Conservation (phyloP, 2,797 vertebrate species). For the Crenuchus spilurus region DNA sequence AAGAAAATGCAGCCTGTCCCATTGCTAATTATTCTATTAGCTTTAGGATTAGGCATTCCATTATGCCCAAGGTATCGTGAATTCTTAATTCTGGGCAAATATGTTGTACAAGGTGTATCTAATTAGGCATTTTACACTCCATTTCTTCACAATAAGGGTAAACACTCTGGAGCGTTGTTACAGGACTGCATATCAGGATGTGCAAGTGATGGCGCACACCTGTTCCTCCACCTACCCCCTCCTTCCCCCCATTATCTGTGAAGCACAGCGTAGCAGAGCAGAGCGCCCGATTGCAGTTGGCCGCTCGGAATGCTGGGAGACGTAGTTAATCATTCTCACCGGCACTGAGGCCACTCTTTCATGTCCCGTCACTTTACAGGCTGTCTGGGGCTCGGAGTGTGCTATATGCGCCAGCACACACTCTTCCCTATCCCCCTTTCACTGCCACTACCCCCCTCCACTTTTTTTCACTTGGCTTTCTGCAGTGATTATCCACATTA, state of each 20-base stretch:
- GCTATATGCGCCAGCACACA: constrained; percentile 6
- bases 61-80: constrained; percentile 48
- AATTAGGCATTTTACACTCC: constrained; percentile 58
- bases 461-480: constrained; percentile 38
- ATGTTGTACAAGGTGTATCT: constrained; percentile 55
- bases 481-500: constrained; percentile 71
- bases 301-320: constrained; percentile 38
- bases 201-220: constrained; percentile 43
- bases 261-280: constrained; percentile 49
- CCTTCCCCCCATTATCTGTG: constrained; percentile 24
- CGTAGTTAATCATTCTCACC: constrained; percentile 56
- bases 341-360: constrained; percentile 35
- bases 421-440: neutral
- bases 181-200: constrained; percentile 43
- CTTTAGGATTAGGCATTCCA: constrained; percentile 45
- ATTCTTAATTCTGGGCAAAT: constrained; percentile 53
- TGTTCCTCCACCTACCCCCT: constrained; percentile 41
- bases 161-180: constrained; percentile 43
- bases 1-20: constrained; percentile 45
- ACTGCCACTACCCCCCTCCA: neutral
- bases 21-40: constrained; percentile 55
- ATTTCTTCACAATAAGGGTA: constrained; percentile 56
- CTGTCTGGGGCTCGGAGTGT: constrained; percentile 20
- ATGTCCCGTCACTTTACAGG: constrained; percentile 42
- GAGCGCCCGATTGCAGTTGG: constrained; percentile 32